Conservation (phyloP, 2,888 invertebrate species). For the Drosophila gaucha region DNA sequence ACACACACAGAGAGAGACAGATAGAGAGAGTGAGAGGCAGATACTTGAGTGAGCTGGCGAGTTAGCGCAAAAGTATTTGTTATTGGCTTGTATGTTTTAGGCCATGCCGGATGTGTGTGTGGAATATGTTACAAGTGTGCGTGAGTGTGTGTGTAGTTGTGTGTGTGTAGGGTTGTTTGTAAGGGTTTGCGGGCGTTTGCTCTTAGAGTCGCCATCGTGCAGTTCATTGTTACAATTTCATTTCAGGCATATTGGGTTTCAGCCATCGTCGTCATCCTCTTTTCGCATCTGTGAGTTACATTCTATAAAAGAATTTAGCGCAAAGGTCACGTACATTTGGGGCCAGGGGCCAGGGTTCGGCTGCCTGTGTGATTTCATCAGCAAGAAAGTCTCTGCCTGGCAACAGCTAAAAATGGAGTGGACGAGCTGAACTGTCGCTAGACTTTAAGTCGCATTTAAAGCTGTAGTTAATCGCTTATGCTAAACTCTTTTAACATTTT, state of each 20-base stretch:
- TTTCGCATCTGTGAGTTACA: slow-evolving; percentile 44
- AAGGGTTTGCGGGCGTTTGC: slow-evolving; percentile 30
- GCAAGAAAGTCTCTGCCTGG: slow-evolving; percentile 25
- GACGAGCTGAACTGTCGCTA: slow-evolving; percentile 4
- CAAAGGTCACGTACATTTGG: slow-evolving; percentile 69
- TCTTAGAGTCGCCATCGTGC: slow-evolving; percentile 30
- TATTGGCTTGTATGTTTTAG: slow-evolving; percentile 38
- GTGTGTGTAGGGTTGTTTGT: slow-evolving; percentile 27
- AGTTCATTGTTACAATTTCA: slow-evolving; percentile 75
- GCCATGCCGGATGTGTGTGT: slow-evolving; percentile 46
- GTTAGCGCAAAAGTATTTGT: slow-evolving; percentile 37
- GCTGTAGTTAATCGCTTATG: slow-evolving; percentile 36
- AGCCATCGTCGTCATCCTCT: slow-evolving; percentile 35
- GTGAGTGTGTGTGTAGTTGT: slow-evolving; percentile 6
- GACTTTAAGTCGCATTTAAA: slow-evolving; percentile 34
- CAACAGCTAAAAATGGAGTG: slow-evolving; percentile 32
- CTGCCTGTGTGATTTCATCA: slow-evolving; percentile 52
- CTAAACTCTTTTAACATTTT: slow-evolving; percentile 18
- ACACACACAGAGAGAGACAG: slow-evolving; percentile 2
- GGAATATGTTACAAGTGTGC: slow-evolving; percentile 24
- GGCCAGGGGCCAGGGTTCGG: slow-evolving; percentile 5
- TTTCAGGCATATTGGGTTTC: slow-evolving; percentile 74
- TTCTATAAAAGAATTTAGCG: slow-evolving; percentile 62
- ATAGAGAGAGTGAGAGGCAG: background rate
- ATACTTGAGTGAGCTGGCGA: slow-evolving; percentile 33